Base-by-base conservation (phyloP, 2,888 invertebrate species). In the Orchesella flavescens region DNA sequence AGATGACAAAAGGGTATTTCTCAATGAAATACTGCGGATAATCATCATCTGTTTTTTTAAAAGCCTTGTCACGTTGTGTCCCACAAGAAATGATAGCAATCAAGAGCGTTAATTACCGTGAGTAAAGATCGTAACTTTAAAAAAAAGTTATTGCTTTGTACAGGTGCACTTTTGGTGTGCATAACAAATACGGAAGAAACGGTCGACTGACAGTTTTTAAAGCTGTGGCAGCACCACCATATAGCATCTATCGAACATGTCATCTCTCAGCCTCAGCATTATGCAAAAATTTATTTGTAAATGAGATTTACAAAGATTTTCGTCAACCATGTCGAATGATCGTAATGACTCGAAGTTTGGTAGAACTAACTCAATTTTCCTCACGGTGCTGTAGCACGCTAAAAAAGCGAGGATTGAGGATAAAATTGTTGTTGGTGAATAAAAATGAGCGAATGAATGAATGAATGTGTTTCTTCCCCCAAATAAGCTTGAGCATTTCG, bases 21-120 rank as follows among this genome's bases (percentile, higher is more conserved):
- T 61, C 61, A 24, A 57, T 57, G 55, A 15, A 15, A 55, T 55
- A 5, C 59, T 24, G 34, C 34, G 34, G 61, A 61, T 61, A 61
- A 61, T 61, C 23, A 61, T 61, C 23, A 17, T 34, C 34, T 34
- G 34, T 2, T 34, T 34, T 34, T 34, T 34, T 34, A 34, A n/a
- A 34, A 4, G 34, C 23, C 19, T 23, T 75, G n/a, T 61, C 34
- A 77, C 76, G 34, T 23, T 57, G 72, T 63, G 65, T 24, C 61
- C 34, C 34, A 17, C 61, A 24, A 61, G 61, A 61, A 53, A 65
- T 61, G 61, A 57, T 59, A 12, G 83, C 73, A 77, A 83, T 83
- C 83, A 83, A 59, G 73, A 83, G 73, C 83, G 83, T 77, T 83
- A 83, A 83, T 83, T 83, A 77, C 83, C 83, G 83, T 83, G 83